Evolutionary conservation across 1,140 invertebrate species (phyloP), one percentile per base, ranked within the genome.

Genomic region (Littorina saxatilis): DNA sequence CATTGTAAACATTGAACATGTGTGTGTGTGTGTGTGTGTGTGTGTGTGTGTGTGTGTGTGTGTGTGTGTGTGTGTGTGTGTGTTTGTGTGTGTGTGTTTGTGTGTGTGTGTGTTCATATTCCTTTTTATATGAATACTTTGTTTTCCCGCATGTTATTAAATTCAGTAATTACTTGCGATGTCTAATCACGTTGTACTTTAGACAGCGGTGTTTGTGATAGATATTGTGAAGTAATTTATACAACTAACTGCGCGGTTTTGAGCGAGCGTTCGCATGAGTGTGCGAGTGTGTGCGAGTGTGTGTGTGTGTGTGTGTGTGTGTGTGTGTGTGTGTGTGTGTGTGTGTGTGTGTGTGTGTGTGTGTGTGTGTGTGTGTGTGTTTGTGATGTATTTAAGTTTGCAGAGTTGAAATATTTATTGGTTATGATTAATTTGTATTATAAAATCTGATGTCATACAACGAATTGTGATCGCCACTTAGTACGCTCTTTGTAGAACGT

Each of bases 21-120:
- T 63, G 58, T 63, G 58, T 63, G 58, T 63, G 58, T 63, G 58
- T 27, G 58, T 27, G 58, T 63, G 27, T 27, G 58, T 63, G 58
- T 27, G 58, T 63, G 27, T 27, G 58, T 63, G 58, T 27, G 58
- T 27, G 58, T 27, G 58, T 27, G 58, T 27, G 58, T 63, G 58
- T 63, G 58, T 68, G 63, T 68, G 63, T 32, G 35, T 68, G 63
- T 68, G 29, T 68, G 29, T 68, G 63, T 68, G 63, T 68, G 63
- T 68, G 63, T 68, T 20, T 37, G 63, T 68, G 63, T 37, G 63
- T 37, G 63, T 68, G 63, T 68, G 63, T 68, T 20, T 37, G 63
- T 68, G 63, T 37, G 63, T 68, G 63, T 37, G 63, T 68, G 63
- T 37, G 63, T 68, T 20, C n/a, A n/a, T n/a, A n/a, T n/a, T n/a